phyloP scores from a whole-genome alignment of 2,113 vertebrate genomes.

The Mustela lutreola region DNA sequence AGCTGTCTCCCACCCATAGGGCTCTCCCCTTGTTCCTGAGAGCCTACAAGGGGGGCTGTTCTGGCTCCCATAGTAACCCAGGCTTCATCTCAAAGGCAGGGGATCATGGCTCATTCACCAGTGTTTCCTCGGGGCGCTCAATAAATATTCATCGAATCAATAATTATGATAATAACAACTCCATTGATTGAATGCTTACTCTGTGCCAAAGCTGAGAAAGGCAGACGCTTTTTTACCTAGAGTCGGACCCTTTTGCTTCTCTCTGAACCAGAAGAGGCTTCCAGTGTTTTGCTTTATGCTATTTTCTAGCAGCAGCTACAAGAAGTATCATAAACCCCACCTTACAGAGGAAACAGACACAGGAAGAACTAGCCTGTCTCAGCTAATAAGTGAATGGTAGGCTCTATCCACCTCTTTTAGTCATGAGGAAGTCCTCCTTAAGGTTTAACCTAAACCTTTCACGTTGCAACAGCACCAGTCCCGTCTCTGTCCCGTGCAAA shows the following conservation, averaged over 20 bases:
- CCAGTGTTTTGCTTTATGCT: not conserved
- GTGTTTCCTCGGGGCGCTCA: not conserved
- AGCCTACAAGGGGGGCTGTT: not conserved
- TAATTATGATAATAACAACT: slow-evolving; percentile 31
- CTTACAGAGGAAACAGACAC: not conserved
- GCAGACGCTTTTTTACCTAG: not conserved
- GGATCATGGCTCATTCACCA: not conserved
- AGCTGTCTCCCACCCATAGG: not conserved
- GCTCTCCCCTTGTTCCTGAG: not conserved
- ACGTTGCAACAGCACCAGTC: not conserved
- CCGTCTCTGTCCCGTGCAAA: not conserved
- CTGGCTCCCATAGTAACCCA: not conserved
- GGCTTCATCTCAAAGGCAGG: not conserved
- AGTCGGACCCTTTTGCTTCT: not conserved
- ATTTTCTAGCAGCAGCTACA: not conserved
- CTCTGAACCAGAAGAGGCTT: not conserved
- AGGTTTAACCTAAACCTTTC: slow-evolving; percentile 42
- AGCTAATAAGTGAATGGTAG: not conserved
- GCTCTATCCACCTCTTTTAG: not conserved
- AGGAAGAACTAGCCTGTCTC: not conserved
- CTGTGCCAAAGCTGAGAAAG: slow-evolving; percentile 18
- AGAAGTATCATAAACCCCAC: not conserved
- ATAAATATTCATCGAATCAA: slow-evolving; percentile 44
- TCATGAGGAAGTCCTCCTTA: slow-evolving; percentile 38
- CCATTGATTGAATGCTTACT: slow-evolving; percentile 32